Evolutionary conservation across 1,140 invertebrate genomes (phyloP), one percentile per base, ranked within the genome.

Genomic region (Drosophila seguyi): DNA sequence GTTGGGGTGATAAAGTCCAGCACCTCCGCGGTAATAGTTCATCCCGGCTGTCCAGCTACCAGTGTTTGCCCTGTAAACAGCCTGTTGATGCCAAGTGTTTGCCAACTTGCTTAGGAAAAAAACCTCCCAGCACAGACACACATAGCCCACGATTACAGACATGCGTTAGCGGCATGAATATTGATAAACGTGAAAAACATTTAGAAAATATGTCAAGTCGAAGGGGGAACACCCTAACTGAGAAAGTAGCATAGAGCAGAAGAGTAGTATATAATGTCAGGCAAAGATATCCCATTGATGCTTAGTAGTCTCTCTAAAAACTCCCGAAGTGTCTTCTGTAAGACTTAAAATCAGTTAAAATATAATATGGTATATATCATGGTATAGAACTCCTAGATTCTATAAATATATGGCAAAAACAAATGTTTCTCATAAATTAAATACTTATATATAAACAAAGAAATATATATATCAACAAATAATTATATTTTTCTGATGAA

Each of bases 111-210:
- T 25, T 56, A 31, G 48, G 52, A 58, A 71, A 69, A 66, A 66
- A 36, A 25, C 39, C 20, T 60, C 56, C 39, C 20, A 3, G 18
- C 48, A 42, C 25, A n/a, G 20, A 29, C 45, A 53, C n/a, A 27
- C 48, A 5, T 25, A 44, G 25, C 13, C 27, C 31, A n/a, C 29
- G 41, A 56, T 47, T 72, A 34, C 13, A 71, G 31, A 4, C 71
- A 58, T 69, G 57, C 58, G 59, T 74, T 81, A 50, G 45, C 22
- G 31, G 67, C 60, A 66, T 77, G 55, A 50, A 74, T 25, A 22
- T 47, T 75, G 60, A 56, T 58, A 66, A 60, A 73, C 18, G 39
- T 14, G 41, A 55, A 72, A 59, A 67, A 67, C 44, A 68, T 25
- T 34, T 0, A 11, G 52, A 55, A 55, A n/a, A 36, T 55, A 55